phyloP scores from a whole-genome alignment of 1,140 invertebrate genomes.

The Danaus plexippus region DNA sequence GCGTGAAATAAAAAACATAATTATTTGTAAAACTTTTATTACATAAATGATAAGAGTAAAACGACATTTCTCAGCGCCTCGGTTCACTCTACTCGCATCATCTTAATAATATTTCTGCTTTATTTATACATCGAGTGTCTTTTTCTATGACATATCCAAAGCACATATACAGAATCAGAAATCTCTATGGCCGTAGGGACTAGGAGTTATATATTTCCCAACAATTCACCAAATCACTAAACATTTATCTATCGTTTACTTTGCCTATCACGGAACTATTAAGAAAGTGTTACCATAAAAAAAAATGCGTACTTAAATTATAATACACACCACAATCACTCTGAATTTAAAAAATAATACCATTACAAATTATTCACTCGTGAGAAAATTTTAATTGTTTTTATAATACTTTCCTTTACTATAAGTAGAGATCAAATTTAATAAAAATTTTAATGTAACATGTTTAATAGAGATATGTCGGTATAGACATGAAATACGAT shows the following conservation, averaged over 20 bases:
- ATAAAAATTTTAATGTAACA: no score
- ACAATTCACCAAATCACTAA: slow-evolving; percentile 5
- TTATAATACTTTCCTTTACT: no score
- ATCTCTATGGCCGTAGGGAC: slow-evolving; percentile 20
- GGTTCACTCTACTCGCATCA: slow-evolving; percentile 38
- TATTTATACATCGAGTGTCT: slow-evolving; percentile 50
- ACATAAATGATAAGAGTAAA: slow-evolving; percentile 53
- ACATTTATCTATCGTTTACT: not conserved
- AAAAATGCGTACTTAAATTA: no score
- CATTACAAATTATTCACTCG: no score
- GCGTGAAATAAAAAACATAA: slow-evolving; percentile 20
- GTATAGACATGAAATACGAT: no score
- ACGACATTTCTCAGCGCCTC: slow-evolving; percentile 50
- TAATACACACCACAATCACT: no score
- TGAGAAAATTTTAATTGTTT: no score
- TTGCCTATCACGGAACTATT: no score
- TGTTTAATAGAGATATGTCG: no score
- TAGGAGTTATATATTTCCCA: slow-evolving; percentile 6
- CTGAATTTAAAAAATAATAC: no score
- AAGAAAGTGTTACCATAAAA: no score
- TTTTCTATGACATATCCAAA: slow-evolving; percentile 14
- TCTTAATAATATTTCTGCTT: slow-evolving; percentile 29
- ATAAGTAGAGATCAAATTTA: no score
- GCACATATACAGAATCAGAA: slow-evolving; percentile 10
- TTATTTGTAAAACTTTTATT: slow-evolving; percentile 61